These are phyloP conservation scores for Rhorus exstirpatorius DNA, from an alignment of 2,888 invertebrate species.

Conservation along the genomic window DNA sequence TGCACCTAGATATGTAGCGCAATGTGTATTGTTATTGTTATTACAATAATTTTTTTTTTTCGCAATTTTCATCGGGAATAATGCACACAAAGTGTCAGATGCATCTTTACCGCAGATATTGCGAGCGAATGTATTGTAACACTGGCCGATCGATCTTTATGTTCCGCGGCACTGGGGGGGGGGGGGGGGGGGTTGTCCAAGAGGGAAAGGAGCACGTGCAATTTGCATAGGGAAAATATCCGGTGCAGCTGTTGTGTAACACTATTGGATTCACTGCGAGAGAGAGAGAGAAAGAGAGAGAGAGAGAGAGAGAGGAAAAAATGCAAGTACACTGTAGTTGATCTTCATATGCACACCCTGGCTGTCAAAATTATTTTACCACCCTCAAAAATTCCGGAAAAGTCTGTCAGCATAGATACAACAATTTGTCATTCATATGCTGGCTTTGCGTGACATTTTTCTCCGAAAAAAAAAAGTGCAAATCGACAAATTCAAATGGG, in stretches of 20 bases:
- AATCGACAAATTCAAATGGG: too few relatives aligned
- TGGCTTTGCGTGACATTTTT: not conserved
- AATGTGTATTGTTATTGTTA: constrained; percentile 12
- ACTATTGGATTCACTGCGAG: constrained; percentile 1
- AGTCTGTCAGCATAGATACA: not conserved
- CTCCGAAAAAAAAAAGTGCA: not conserved
- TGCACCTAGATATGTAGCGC: constrained; percentile 33
- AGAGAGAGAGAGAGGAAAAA: not conserved
- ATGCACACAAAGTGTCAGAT: constrained; percentile 13
- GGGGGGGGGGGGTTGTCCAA: not conserved
- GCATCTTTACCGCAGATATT: not conserved
- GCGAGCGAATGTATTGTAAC: constrained; percentile 24
- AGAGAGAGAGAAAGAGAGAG: constrained; percentile 4
- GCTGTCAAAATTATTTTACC: not conserved
- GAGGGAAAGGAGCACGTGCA: constrained; percentile 59
- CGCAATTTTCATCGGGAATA: constrained; percentile 29
- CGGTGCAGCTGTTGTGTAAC: constrained; percentile 54
- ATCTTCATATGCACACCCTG: too few relatives aligned
- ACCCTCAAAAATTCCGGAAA: not conserved
- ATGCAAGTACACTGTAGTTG: not conserved
- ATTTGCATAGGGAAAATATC: constrained; percentile 73
- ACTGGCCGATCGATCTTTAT: constrained; percentile 71
- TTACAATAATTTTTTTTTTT: constrained; percentile 38
- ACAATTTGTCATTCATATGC: not conserved
- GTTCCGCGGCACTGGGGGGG: constrained; percentile 18